Conservation (phyloP, 1,140 invertebrate species). For the Drosophila fuyamai region DNA sequence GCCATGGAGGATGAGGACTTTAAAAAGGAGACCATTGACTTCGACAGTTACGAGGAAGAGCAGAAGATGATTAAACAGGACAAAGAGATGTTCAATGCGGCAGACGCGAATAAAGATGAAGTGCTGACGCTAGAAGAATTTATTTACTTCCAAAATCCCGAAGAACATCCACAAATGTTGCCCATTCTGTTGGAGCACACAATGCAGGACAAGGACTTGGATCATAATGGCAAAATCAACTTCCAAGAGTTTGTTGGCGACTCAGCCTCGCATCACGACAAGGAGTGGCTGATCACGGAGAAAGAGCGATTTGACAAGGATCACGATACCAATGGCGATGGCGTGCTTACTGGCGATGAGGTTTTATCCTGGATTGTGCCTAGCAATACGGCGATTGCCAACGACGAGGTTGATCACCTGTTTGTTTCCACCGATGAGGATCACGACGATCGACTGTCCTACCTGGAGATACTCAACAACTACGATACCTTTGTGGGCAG, state of each 20-base stretch:
- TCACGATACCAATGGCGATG: constrained; percentile 95
- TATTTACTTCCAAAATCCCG: constrained; percentile 95
- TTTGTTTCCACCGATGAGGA: constrained; percentile 95
- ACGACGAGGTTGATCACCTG: constrained; percentile 96
- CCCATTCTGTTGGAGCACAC: constrained; percentile 93
- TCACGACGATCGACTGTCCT: constrained; percentile 92
- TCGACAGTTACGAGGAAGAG: constrained; percentile 84
- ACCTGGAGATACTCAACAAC: constrained; percentile 94
- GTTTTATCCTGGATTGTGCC: constrained; percentile 96
- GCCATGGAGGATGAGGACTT: constrained; percentile 87
- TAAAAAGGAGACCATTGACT: constrained; percentile 85
- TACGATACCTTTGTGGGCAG: constrained; percentile 97
- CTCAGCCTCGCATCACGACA: constrained; percentile 90
- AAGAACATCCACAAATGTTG: constrained; percentile 96
- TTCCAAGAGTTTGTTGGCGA: constrained; percentile 94
- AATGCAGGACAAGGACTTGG: constrained; percentile 93
- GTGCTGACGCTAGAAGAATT: constrained; percentile 92
- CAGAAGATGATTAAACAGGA: constrained; percentile 91
- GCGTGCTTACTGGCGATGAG: constrained; percentile 91
- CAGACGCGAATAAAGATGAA: constrained; percentile 94
- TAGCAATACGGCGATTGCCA: constrained; percentile 95
- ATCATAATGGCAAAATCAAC: constrained; percentile 92
- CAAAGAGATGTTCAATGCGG: constrained; percentile 93
- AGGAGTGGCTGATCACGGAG: constrained; percentile 93
- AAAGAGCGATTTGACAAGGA: constrained; percentile 96